Evolutionary conservation across 92 coral and sea anemone genomes (phyloP).

Genomic region (Montipora capitata): DNA sequence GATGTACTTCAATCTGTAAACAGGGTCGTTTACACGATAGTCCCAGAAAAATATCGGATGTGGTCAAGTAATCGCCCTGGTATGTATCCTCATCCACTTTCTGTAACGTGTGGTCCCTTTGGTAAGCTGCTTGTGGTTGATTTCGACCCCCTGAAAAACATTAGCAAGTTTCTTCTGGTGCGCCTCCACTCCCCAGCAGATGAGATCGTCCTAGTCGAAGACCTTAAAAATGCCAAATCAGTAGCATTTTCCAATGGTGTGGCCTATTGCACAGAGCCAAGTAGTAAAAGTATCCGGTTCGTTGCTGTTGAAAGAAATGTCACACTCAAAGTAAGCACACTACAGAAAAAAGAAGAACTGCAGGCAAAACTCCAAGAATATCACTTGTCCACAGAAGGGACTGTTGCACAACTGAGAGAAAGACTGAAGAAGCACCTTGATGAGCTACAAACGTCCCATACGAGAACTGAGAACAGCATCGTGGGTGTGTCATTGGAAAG

Average conservation of each 20-base stretch:
- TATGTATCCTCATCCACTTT: background rate
- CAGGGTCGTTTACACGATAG: constrained; percentile 42
- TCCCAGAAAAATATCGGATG: constrained; percentile 55
- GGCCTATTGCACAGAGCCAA: constrained; percentile 51
- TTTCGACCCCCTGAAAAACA: too few species aligned
- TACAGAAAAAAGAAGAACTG: constrained; percentile 26
- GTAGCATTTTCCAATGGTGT: constrained; percentile 31
- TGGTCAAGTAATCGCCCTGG: constrained; percentile 19
- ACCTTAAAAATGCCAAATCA: constrained; percentile 27
- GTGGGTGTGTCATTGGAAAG: too few species aligned
- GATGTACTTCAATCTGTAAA: background rate
- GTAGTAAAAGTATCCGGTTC: constrained; percentile 24
- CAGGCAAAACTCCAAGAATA: constrained; percentile 32
- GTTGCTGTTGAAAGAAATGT: constrained; percentile 19
- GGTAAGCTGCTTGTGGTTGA: too few species aligned
- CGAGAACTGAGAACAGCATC: too few species aligned
- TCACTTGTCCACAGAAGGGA: constrained; percentile 46
- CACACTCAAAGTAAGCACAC: background rate
- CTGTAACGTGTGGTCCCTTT: too few species aligned
- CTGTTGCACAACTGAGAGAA: background rate
- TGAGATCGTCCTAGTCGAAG: constrained; percentile 43
- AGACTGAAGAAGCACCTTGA: background rate
- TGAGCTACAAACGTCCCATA: constrained; percentile 35
- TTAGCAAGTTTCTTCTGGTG: background rate
- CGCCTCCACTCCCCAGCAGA: constrained; percentile 59